A percentile compares a stretch with the other conserved stretches of the same genome.
phyloP scores from a whole-genome alignment of 1,140 invertebrate species.

The Conus betulinus region DNA sequence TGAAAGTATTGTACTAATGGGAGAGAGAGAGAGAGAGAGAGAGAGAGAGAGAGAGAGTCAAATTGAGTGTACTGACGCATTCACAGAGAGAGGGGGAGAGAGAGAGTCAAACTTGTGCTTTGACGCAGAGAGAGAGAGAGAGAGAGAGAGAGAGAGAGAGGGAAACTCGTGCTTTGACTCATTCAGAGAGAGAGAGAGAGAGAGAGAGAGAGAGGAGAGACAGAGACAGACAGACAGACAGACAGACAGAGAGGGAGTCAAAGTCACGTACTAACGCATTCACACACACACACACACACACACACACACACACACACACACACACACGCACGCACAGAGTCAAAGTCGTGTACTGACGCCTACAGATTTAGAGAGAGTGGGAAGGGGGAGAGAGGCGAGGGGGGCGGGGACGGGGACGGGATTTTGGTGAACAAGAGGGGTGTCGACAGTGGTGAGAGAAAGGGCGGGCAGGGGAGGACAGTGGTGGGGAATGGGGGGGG shows the following conservation, averaged over 20 bases:
- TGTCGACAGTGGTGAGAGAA: too few relatives aligned
- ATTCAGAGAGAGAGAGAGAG: too few relatives aligned
- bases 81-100: background rate
- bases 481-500: background rate
- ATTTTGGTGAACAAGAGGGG: background rate
- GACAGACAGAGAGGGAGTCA: too few relatives aligned
- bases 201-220: too few relatives aligned
- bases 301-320: too few relatives aligned
- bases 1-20: background rate
- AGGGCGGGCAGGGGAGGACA: background rate
- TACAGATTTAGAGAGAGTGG: background rate
- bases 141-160: background rate
- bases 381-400: background rate
- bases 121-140: background rate
- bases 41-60: background rate
- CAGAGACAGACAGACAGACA: too few relatives aligned
- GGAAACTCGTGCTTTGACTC: too few relatives aligned
- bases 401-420: background rate
- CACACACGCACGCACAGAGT: too few relatives aligned
- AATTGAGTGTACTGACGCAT: too few relatives aligned
- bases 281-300: too few relatives aligned
- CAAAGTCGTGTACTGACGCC: too few relatives aligned
- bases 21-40: background rate
- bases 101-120: background rate
- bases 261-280: too few relatives aligned